These are phyloP conservation scores for Ctenochaetus hawaiiensis DNA, from an alignment of 2,797 vertebrate species.

Conservation along the genomic window DNA sequence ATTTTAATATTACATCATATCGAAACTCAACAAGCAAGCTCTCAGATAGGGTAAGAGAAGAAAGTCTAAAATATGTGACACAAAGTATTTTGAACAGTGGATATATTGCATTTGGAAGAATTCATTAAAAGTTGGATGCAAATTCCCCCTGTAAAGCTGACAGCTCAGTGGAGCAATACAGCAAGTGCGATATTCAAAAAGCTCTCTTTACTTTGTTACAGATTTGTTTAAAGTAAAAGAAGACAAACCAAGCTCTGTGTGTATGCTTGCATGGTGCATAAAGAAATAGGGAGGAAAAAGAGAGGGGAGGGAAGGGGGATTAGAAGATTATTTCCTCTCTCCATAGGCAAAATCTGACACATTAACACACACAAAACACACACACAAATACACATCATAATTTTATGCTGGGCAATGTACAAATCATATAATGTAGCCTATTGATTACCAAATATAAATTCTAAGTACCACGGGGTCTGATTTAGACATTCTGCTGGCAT, in stretches of 20 bases:
- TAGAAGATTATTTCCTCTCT: background rate
- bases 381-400: background rate
- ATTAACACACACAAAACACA: slow-evolving; percentile 7
- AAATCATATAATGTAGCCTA: slow-evolving; percentile 9
- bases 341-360: background rate
- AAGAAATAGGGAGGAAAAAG: background rate
- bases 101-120: slow-evolving; percentile 52
- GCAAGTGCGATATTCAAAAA: slow-evolving; percentile 51
- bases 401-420: background rate
- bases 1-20: background rate
- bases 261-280: slow-evolving; percentile 32
- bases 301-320: background rate
- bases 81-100: slow-evolving; percentile 47
- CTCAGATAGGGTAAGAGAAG: background rate
- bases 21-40: background rate
- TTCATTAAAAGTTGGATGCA: slow-evolving; percentile 60
- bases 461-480: slow-evolving; percentile 1
- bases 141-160: slow-evolving; percentile 55
- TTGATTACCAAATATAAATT: slow-evolving; percentile 4
- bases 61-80: slow-evolving; percentile 21
- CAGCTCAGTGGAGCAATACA: slow-evolving; percentile 55
- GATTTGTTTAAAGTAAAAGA: slow-evolving; percentile 56
- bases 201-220: slow-evolving; percentile 55
- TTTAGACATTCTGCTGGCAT: slow-evolving; percentile 6
- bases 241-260: slow-evolving; percentile 54